Evolutionary conservation across 2,888 invertebrate species (phyloP).

Genomic region (Tachina fera): DNA sequence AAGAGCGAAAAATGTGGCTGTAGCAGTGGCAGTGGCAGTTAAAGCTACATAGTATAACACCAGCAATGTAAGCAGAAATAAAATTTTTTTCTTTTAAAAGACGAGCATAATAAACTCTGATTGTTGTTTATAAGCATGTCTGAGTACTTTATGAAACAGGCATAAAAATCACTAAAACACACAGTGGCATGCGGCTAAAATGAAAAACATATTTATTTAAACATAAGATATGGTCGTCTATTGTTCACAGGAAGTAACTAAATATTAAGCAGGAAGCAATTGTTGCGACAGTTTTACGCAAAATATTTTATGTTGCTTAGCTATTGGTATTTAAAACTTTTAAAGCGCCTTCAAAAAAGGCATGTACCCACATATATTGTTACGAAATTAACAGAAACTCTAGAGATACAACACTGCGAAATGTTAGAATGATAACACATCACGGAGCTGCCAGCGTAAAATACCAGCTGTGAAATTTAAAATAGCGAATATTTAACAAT

Average conservation of each 20-base stretch:
- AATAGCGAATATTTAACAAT: too few species aligned
- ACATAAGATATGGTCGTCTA: not conserved
- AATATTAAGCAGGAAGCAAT: too few species aligned
- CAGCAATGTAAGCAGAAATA: slow-evolving; percentile 11
- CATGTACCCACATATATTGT: too few species aligned
- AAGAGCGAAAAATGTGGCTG: not conserved
- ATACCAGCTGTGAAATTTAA: too few species aligned
- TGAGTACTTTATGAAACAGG: slow-evolving; percentile 59
- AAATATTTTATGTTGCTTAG: not conserved
- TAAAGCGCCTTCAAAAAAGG: too few species aligned
- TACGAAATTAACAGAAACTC: too few species aligned
- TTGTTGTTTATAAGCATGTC: slow-evolving; percentile 67
- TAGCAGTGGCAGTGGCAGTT: slow-evolving; percentile 14
- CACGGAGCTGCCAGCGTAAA: too few species aligned
- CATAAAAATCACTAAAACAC: slow-evolving; percentile 16
- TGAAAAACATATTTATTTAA: not conserved
- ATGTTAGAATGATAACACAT: too few species aligned
- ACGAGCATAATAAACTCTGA: slow-evolving; percentile 50
- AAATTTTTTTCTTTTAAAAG: slow-evolving; percentile 1
- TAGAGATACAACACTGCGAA: too few species aligned
- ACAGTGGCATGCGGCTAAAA: slow-evolving; percentile 17
- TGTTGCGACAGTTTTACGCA: not conserved
- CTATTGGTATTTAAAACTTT: too few species aligned
- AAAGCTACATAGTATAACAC: slow-evolving; percentile 9
- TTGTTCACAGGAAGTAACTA: too few species aligned